A percentile compares a stretch with the other conserved stretches of the same genome.
These are phyloP conservation scores for Nephrotoma appendiculata DNA, from an alignment of 2,888 invertebrate species.

Conservation along the genomic window DNA sequence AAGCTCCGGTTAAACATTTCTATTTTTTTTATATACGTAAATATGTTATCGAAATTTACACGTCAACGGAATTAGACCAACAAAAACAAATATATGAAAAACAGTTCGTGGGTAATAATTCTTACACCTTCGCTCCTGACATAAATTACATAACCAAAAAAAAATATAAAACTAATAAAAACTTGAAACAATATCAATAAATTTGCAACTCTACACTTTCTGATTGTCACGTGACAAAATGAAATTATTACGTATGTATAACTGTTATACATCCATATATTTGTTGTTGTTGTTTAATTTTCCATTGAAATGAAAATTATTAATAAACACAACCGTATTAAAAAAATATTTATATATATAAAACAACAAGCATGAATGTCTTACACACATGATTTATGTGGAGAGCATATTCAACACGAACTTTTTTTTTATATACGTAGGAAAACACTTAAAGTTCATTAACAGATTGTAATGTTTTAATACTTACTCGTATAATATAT, in stretches of 20 bases:
- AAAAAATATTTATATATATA: neutral
- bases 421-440: neutral
- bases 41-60: neutral
- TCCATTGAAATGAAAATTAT: neutral
- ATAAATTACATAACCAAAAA: neutral
- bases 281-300: neutral
- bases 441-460: neutral
- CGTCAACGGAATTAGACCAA: neutral
- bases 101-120: neutral
- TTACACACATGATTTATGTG: neutral
- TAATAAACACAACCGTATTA: neutral
- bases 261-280: neutral
- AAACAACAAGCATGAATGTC: neutral
- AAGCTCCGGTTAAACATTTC: neutral
- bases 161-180: neutral
- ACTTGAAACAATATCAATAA: neutral
- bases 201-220: conserved; percentile 5
- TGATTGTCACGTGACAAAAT: conserved; percentile 5
- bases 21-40: neutral
- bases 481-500: neutral
- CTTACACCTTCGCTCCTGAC: neutral
- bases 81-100: neutral
- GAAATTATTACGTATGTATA: neutral
- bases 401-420: neutral
- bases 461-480: neutral